Base-by-base conservation (phyloP, 2,888 invertebrate genomes). In the Mythimna loreyi region DNA sequence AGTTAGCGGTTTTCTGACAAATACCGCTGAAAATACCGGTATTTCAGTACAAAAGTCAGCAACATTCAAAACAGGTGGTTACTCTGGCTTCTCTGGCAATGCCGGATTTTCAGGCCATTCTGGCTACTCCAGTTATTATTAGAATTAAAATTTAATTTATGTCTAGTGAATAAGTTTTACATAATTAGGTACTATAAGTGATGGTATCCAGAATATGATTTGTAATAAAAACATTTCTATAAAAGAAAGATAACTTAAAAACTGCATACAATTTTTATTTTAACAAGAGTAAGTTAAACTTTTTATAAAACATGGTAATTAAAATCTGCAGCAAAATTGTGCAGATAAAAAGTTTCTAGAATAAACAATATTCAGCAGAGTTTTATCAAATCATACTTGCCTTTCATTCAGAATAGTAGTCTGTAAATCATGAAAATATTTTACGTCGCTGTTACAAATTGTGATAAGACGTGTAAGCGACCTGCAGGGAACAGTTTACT, bases 1-100 rank as follows among this genome's bases (percentile, higher is more conserved):
- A 53, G 97, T 97, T 1, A 96, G 96, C 74, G 96, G 96, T 84
- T 93, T 97, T 65, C 91, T 97, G 19, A 96, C 95, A 61, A 97
- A 97, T 85, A 93, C 94, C 6, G 96, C 93, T 19, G 90, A 85
- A 50, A 90, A 89, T 63, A 95, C 96, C 25, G 93, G 87, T 80
- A 81, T 96, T 63, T 93, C 95, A 8, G 90, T 95, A 11, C 92
- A 95, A 85, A 95, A 95, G 80, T 85, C 94, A 4, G 94, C 92
- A 5, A 86, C 93, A 19, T 76, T 95, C n/a, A 89, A 94, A 78
- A 87, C 93, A 82, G 84, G 84, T 85, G 83, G 71, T 74, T 83
- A 81, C 57, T 52, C 77, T 64, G 78, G 63, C 52, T 69, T 75
- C 21, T 70, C 80, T n/a, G 80, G 80, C 9, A 50, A 63, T 19